Percentiles rank a stretch among this genome's conserved stretches.
Conservation (phyloP, 2,113 vertebrate genomes). For the Damaliscus lunatus region DNA sequence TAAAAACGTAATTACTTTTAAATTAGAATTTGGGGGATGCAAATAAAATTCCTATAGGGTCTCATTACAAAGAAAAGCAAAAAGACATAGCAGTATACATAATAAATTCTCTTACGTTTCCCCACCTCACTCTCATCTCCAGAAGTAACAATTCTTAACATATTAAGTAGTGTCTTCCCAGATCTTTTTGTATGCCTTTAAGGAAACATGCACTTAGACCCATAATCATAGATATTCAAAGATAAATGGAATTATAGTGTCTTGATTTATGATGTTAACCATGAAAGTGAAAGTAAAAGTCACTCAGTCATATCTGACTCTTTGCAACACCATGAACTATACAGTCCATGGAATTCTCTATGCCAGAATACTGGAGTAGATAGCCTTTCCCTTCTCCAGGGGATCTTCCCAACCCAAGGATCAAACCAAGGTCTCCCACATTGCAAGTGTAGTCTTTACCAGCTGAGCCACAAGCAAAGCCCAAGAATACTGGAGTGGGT, state of each 20-base stretch:
- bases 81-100: background rate
- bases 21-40: background rate
- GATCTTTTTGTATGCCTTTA: background rate
- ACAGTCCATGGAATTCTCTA: background rate
- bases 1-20: background rate
- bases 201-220: background rate
- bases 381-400: background rate
- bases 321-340: background rate
- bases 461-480: background rate
- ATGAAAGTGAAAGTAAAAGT: background rate
- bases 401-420: background rate
- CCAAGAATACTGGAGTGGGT: background rate
- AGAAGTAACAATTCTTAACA: background rate
- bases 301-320: accelerated
- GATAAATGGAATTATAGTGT: background rate
- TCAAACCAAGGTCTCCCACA: background rate
- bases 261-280: background rate
- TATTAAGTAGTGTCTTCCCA: background rate
- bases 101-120: background rate
- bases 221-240: background rate
- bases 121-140: background rate
- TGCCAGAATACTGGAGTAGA: background rate
- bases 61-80: background rate
- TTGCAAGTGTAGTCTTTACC: background rate
- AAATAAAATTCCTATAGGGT: background rate